phyloP scores from a whole-genome alignment of 2,888 invertebrate genomes.

The Synanthedon vespiformis region DNA sequence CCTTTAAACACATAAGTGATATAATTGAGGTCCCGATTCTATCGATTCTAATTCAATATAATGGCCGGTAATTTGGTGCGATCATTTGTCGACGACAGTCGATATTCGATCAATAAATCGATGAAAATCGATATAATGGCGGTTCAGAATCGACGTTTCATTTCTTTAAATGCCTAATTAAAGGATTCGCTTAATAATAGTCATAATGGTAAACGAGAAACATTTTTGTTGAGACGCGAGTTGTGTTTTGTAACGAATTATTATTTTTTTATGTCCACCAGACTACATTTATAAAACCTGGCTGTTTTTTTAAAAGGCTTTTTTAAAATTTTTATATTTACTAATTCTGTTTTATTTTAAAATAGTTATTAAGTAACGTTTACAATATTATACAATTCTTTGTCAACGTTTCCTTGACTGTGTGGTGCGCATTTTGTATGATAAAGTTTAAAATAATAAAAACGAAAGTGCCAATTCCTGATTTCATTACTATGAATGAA shows the following conservation, averaged over 20 bases:
- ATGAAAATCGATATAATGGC: constrained; percentile 65
- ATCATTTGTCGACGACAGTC: constrained; percentile 68
- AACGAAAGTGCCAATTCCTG: too few species aligned
- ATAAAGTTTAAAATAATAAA: too few species aligned
- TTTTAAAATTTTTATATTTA: too few species aligned
- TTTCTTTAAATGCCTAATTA: constrained; percentile 70
- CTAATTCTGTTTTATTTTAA: too few species aligned
- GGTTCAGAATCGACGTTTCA: constrained; percentile 62
- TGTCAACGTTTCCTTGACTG: too few species aligned
- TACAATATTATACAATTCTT: too few species aligned
- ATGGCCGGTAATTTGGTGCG: constrained; percentile 65
- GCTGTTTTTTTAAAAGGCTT: too few species aligned
- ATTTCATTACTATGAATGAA: too few species aligned
- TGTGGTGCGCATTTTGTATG: too few species aligned
- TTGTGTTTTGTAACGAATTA: constrained; percentile 11
- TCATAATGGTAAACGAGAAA: constrained; percentile 58
- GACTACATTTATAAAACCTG: too few species aligned
- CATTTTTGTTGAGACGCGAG: constrained; percentile 31
- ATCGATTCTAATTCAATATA: constrained; percentile 69
- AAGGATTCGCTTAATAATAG: constrained; percentile 64
- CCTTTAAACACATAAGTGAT: constrained; percentile 70
- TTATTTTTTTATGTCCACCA: constrained; percentile 12
- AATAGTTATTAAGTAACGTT: too few species aligned
- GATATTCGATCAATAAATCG: constrained; percentile 70
- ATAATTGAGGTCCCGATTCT: constrained; percentile 67